A percentile compares a stretch with the other conserved stretches of the same genome.
Evolutionary conservation across 2,888 invertebrate genomes (phyloP).

Genomic region (Deroplatys truncata): DNA sequence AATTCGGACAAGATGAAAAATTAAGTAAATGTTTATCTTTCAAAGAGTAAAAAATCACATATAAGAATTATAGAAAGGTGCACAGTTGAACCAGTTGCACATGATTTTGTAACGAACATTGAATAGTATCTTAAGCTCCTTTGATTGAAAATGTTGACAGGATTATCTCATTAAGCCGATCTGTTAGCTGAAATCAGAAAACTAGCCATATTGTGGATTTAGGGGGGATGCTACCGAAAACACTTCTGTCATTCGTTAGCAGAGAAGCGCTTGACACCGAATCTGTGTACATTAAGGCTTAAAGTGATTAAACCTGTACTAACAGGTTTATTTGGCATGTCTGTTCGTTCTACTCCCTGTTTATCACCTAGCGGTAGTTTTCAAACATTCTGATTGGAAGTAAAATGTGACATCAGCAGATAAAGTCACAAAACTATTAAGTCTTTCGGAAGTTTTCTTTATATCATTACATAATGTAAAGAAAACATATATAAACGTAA

Average conservation of each 20-base stretch:
- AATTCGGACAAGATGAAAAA: too few species aligned
- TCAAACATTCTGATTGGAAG: not conserved
- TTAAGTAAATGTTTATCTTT: too few species aligned
- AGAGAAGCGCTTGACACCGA: not conserved
- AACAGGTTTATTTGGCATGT: not conserved
- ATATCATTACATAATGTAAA: too few species aligned
- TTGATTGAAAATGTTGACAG: not conserved
- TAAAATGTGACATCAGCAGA: not conserved
- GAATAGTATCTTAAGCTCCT: not conserved
- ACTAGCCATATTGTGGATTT: not conserved
- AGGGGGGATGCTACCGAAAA: not conserved
- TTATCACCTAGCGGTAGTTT: not conserved
- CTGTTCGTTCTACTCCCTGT: not conserved
- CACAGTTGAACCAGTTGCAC: not conserved
- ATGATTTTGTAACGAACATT: too few species aligned
- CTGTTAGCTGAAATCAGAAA: not conserved
- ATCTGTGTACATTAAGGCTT: not conserved
- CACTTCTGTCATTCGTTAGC: not conserved
- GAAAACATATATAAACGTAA: too few species aligned
- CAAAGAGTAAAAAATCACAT: too few species aligned
- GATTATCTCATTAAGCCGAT: not conserved
- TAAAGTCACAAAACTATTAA: too few species aligned
- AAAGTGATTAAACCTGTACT: not conserved
- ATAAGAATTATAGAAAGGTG: not conserved
- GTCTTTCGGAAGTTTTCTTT: too few species aligned